Percentiles rank a stretch among this genome's conserved stretches.
These are phyloP conservation scores for Trichonephila clavipes DNA, from an alignment of 1,140 invertebrate species.

Conservation along the genomic window DNA sequence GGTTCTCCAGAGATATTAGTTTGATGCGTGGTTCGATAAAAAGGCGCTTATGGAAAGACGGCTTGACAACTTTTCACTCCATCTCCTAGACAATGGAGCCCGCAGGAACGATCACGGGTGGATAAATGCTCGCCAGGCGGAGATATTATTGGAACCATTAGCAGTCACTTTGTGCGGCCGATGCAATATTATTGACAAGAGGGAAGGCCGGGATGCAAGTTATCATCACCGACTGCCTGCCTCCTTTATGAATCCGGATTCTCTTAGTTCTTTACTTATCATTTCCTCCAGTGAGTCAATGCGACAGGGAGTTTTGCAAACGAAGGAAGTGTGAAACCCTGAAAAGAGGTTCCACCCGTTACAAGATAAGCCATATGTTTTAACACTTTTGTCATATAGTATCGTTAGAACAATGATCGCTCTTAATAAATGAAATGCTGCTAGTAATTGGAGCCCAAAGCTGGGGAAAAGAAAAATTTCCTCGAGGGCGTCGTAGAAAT, in stretches of 20 bases:
- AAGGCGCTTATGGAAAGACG: constrained; percentile 60
- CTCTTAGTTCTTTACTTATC: constrained; percentile 63
- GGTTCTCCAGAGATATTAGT: constrained; percentile 49
- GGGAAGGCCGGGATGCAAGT: constrained; percentile 5
- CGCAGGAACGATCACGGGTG: constrained; percentile 26
- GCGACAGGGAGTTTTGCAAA: constrained; percentile 33
- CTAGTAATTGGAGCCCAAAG: constrained; percentile 9
- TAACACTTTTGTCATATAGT: constrained; percentile 58
- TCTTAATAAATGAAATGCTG: constrained; percentile 64
- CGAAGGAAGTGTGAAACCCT: background rate
- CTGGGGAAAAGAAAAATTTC: background rate
- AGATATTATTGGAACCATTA: constrained; percentile 73
- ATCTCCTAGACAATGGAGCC: constrained; percentile 44
- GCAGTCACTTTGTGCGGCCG: constrained; percentile 58
- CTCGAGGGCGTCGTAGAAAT: background rate
- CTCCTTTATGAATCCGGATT: constrained; percentile 65
- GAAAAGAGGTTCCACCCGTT: background rate
- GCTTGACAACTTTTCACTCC: constrained; percentile 58
- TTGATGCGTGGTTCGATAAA: constrained; percentile 58
- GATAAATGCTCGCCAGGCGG: constrained; percentile 59
- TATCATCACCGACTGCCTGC: constrained; percentile 12
- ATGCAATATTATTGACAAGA: constrained; percentile 64
- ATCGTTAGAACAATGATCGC: constrained; percentile 66
- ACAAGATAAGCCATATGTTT: constrained; percentile 65
- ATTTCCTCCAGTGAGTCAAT: constrained; percentile 61